Base-by-base conservation (phyloP, 2,797 vertebrate genomes). In the Hydrocynus forskahlii region DNA sequence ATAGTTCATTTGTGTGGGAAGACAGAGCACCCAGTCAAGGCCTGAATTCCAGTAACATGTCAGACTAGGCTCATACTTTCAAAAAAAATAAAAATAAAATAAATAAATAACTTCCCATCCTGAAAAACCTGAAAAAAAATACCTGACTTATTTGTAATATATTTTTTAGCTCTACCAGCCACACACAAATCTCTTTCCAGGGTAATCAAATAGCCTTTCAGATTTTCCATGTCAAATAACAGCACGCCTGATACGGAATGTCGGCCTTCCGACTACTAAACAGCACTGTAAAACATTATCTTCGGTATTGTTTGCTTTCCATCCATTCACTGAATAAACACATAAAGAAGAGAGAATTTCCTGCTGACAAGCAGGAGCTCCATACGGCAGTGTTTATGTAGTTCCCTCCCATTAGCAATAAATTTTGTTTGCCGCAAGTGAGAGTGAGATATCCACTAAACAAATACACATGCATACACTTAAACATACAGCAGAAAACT, bases 341-440 rank as follows among this genome's bases (percentile, higher is more conserved):
- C 19, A 38, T 76, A 76, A 76, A 81, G 69, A 38, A 73, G 25
- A 68, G 67, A 67, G 52, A 54, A 55, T 54, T 25, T 76, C 45
- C 64, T 81, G 66, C 40, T 54, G 70, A 13, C 6, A 55, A 70
- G 60, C 50, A 66, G 14, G 19, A 64, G 25, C 52, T 40, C 59
- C 62, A 59, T 19, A 23, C 7, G 63, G n/a, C 40, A 52, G 66
- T 29, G 75, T 83, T 78, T 80, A 83, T 69, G 25, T 50, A 66
- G 40, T 83, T 78, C 35, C 35, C 60, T 66, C 23, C 74, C 35
- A 79, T 85, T 81, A 78, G 76, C 14, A 63, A 38, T 76, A 38
- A 76, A 83, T 50, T 12, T 43, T 19, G 19, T 73, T 79, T 69
- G 29, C 29, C 21, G 23, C 23, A 25, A 35, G 21, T 63, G 43